Base-by-base conservation (phyloP, 2,888 invertebrate species). In the Lottia scabra region DNA sequence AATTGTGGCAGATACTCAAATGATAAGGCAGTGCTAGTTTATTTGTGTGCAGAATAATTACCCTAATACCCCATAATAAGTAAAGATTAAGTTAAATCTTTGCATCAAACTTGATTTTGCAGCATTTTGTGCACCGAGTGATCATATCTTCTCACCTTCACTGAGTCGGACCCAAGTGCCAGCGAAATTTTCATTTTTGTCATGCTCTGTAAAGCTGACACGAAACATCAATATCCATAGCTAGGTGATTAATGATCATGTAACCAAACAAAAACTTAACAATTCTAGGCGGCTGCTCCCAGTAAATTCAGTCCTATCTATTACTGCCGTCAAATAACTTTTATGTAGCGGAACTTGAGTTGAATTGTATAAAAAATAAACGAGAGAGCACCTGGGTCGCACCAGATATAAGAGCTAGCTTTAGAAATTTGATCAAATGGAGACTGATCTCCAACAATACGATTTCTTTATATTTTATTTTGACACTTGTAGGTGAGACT, bases 161-260 rank as follows among this genome's bases (percentile, higher is more conserved):
- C n/a, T 63, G 71, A 77, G 80, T 73, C 74, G 75, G 78, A 73
- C 78, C 84, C 74, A 85, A 84, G 83, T 85, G 85, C 83, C 85
- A 85, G 81, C 73, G 75, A 81, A 80, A 83, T 84, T 84, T 75
- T 84, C 83, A 84, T 84, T 84, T 85, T 85, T 84, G 83, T 83
- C 85, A 83, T 84, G 85, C 84, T 82, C 83, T 79, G 82, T 82
- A 83, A 82, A 82, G 80, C 79, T 84, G 84, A 85, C 85, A 84
- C 79, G 82, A 82, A 81, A 83, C 85, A 85, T 85, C 85, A 85
- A 85, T 85, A 85, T 83, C 84, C 80, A 81, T 81, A 80, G 81
- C 83, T 76, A 74, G 78, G 81, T 83, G 83, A 82, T 83, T 81
- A 84, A 83, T 83, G 83, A 80, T 81, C 80, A 78, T 78, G 78